These are phyloP conservation scores for Drosophila kambysellisi DNA, from an alignment of 2,888 invertebrate genomes.

Conservation along the genomic window DNA sequence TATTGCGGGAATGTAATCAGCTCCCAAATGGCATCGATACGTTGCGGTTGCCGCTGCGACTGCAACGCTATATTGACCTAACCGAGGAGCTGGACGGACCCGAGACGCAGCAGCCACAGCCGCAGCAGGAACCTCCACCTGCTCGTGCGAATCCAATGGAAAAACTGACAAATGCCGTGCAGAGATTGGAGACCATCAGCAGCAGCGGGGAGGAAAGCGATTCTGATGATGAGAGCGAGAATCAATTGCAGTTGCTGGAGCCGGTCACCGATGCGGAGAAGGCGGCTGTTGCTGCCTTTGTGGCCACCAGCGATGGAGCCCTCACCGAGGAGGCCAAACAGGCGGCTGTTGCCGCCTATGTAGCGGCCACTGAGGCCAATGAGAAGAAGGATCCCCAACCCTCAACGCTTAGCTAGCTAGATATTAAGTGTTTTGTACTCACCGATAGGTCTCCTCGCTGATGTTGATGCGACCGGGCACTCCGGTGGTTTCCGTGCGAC, in stretches of 20 bases:
- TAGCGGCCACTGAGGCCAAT: slow-evolving; percentile 32
- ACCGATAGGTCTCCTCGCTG: slow-evolving; percentile 96
- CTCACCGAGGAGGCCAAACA: slow-evolving; percentile 60
- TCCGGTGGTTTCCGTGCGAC: slow-evolving; percentile 96
- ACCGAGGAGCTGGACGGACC: slow-evolving; percentile 87
- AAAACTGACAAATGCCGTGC: slow-evolving; percentile 40
- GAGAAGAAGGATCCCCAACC: slow-evolving; percentile 1
- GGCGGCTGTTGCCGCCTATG: slow-evolving; percentile 62
- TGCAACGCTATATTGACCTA: slow-evolving; percentile 91
- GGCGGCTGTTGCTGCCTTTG: slow-evolving; percentile 66
- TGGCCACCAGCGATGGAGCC: slow-evolving; percentile 58
- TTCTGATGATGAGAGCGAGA: slow-evolving; percentile 67
- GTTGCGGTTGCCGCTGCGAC: slow-evolving; percentile 88
- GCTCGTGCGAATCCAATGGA: slow-evolving; percentile 24
- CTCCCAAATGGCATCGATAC: slow-evolving; percentile 91
- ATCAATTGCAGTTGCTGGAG: slow-evolving; percentile 62
- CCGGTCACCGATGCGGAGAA: slow-evolving; percentile 71
- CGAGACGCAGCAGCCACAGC: slow-evolving; percentile 21
- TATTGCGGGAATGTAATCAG: slow-evolving; percentile 89
- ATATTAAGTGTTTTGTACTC: slow-evolving; percentile 61
- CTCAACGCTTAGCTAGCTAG: slow-evolving; percentile 48
- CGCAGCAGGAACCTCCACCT: slow-evolving; percentile 12
- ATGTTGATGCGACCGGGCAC: slow-evolving; percentile 95
- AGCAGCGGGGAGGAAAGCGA: slow-evolving; percentile 50
- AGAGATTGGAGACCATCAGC: slow-evolving; percentile 68